Conservation (phyloP, 2,797 vertebrate species). For the Ctenochaetus hawaiiensis region DNA sequence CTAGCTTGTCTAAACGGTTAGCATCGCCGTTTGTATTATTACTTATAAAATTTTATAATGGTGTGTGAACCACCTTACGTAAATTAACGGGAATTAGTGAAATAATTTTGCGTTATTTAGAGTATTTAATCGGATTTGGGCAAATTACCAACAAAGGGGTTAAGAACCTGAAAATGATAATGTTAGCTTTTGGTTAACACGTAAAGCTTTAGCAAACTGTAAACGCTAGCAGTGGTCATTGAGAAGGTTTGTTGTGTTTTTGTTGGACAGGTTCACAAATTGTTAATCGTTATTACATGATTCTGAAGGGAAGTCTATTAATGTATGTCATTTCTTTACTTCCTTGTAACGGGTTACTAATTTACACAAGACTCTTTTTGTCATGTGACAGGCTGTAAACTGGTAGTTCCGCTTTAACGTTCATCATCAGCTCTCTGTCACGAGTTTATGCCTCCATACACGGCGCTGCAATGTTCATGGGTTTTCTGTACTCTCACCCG, state of each 20-base stretch:
- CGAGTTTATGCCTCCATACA: conserved; percentile 52
- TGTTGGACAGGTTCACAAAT: too few species aligned
- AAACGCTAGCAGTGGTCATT: background rate
- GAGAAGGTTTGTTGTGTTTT: background rate
- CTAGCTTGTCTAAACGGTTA: conserved; percentile 23
- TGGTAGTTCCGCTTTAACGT: conserved; percentile 56
- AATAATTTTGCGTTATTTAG: accelerated
- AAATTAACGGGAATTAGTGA: background rate
- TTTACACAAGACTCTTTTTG: background rate
- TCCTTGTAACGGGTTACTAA: background rate
- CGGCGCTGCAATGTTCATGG: background rate
- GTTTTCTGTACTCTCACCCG: background rate
- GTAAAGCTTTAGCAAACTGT: background rate
- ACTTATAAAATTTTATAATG: too few species aligned
- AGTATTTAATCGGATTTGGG: accelerated
- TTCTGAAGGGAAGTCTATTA: background rate
- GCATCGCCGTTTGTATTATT: conserved; percentile 16
- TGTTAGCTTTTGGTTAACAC: conserved; percentile 44
- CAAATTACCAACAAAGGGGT: accelerated
- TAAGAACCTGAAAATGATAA: too few species aligned
- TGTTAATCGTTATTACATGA: background rate
- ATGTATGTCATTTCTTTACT: background rate
- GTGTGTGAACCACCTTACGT: too few species aligned
- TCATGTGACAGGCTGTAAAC: conserved; percentile 64
- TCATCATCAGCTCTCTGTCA: conserved; percentile 56